A percentile compares a stretch with the other conserved stretches of the same genome.
Conservation (phyloP, 2,797 vertebrate genomes). For the Florisuga fusca region DNA sequence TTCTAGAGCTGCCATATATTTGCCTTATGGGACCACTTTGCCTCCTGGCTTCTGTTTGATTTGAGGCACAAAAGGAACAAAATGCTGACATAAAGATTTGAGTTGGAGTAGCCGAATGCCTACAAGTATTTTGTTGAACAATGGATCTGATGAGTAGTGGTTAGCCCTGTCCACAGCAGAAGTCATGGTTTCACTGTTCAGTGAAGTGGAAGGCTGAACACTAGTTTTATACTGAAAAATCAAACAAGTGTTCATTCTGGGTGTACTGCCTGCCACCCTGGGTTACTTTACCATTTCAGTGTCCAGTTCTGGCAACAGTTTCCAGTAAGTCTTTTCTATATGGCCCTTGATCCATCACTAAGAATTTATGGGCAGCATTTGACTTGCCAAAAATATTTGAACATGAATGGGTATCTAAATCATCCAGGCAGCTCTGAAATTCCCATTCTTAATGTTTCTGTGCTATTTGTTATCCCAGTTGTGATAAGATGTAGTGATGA, state of each 20-base stretch:
- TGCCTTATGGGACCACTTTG: not conserved
- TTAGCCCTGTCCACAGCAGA: not conserved
- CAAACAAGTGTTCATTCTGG: not conserved
- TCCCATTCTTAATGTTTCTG: not conserved
- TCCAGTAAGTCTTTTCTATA: not conserved
- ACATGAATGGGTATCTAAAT: not conserved
- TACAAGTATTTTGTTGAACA: not conserved
- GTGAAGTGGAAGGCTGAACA: not conserved
- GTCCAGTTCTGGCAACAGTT: not conserved
- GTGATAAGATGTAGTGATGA: not conserved
- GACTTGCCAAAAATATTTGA: not conserved
- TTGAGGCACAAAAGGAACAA: not conserved
- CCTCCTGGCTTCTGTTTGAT: not conserved
- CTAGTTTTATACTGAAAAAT: not conserved
- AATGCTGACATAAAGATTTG: not conserved
- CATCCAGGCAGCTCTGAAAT: not conserved
- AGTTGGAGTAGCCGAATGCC: not conserved
- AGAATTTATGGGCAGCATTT: not conserved
- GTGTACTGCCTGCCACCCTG: not conserved
- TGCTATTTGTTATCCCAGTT: not conserved
- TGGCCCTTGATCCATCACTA: not conserved
- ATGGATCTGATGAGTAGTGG: not conserved
- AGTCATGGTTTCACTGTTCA: not conserved
- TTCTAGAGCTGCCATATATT: slow-evolving; percentile 2
- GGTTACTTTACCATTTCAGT: not conserved